Evolutionary conservation across 2,113 vertebrate genomes (phyloP).

Genomic region (Perca fluviatilis): DNA sequence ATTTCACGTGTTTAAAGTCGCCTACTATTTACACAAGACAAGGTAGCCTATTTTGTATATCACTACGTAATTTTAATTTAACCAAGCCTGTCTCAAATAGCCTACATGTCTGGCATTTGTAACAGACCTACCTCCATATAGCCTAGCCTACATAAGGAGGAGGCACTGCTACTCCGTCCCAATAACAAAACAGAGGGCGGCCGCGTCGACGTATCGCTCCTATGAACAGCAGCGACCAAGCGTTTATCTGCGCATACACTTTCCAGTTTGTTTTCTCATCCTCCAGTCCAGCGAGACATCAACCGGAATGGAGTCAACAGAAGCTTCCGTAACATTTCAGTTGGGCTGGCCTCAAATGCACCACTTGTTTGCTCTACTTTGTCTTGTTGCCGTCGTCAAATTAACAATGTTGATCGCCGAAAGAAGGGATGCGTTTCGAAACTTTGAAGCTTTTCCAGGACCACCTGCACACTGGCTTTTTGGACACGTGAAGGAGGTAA

Average conservation of each 20-base stretch:
- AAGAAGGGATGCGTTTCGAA: background rate
- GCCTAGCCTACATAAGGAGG: too few relatives aligned
- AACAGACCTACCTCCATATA: too few relatives aligned
- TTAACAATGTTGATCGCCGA: background rate
- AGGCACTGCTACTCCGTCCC: too few relatives aligned
- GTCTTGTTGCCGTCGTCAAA: conserved; percentile 9
- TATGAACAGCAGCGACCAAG: too few relatives aligned
- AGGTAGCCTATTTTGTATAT: too few relatives aligned
- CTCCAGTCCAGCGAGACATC: background rate
- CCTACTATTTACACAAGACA: too few relatives aligned
- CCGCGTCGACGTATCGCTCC: too few relatives aligned
- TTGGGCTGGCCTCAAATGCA: background rate
- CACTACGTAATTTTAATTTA: too few relatives aligned
- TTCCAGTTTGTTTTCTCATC: background rate
- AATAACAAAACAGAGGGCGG: too few relatives aligned
- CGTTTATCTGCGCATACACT: background rate
- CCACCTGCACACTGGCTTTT: conserved; percentile 63
- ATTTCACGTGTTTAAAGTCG: too few relatives aligned
- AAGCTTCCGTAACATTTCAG: background rate
- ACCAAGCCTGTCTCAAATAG: too few relatives aligned
- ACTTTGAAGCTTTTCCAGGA: conserved; percentile 32
- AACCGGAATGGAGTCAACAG: conserved; percentile 40
- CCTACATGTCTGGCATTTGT: too few relatives aligned
- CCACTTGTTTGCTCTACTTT: conserved; percentile 22
- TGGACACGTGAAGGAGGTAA: conserved; percentile 57